Percentiles rank a stretch among this genome's conserved stretches.
Conservation (phyloP, 2,888 invertebrate genomes). For the Ennomos erosarius region DNA sequence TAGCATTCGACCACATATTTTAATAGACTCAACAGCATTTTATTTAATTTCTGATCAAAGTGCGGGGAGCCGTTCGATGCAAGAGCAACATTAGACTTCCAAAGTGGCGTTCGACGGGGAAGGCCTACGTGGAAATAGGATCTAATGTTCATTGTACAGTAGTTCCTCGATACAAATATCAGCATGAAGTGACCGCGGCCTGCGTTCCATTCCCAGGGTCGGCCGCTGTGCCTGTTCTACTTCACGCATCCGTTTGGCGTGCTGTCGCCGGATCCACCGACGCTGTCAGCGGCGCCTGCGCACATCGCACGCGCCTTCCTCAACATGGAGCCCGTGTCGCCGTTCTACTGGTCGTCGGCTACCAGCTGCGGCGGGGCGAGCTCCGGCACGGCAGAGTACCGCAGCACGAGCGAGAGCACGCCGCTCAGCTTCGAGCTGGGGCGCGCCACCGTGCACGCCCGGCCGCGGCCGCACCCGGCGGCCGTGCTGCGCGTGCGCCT, state of each 20-base stretch:
- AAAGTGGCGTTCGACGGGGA: too few relatives aligned
- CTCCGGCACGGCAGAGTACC: constrained; percentile 49
- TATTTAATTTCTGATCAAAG: too few relatives aligned
- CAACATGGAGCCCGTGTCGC: constrained; percentile 64
- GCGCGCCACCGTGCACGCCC: constrained; percentile 50
- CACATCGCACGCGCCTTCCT: constrained; percentile 59
- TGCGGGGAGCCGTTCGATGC: too few relatives aligned
- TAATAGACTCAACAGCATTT: too few relatives aligned
- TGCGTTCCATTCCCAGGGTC: constrained; percentile 54
- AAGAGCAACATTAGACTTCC: too few relatives aligned
- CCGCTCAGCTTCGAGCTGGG: constrained; percentile 50
- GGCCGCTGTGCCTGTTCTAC: constrained; percentile 84
- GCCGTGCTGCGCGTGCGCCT: constrained; percentile 48
- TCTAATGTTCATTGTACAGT: too few relatives aligned
- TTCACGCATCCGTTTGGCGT: constrained; percentile 85
- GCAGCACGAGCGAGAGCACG: constrained; percentile 34
- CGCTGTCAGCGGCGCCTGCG: constrained; percentile 53
- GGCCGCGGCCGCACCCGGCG: constrained; percentile 42
- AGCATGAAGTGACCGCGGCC: too few relatives aligned
- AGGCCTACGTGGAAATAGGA: too few relatives aligned
- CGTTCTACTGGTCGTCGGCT: constrained; percentile 53
- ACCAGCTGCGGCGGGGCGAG: constrained; percentile 34
- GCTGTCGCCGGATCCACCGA: constrained; percentile 78
- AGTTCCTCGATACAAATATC: too few relatives aligned
- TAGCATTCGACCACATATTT: too few relatives aligned